These are phyloP conservation scores for Helicoverpa zea DNA, from an alignment of 1,140 invertebrate species.

Conservation along the genomic window DNA sequence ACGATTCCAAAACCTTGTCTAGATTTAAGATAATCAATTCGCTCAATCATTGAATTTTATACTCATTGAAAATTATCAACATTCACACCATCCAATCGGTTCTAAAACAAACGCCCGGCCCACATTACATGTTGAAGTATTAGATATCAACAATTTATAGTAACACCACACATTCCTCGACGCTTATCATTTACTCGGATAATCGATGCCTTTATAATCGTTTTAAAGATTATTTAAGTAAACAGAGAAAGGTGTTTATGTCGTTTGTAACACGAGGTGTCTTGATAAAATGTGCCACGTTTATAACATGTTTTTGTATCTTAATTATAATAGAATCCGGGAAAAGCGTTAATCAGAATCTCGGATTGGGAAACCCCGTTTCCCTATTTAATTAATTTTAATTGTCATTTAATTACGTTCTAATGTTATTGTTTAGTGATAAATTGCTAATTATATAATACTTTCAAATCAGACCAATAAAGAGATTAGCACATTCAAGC, in stretches of 20 bases:
- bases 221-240: not conserved
- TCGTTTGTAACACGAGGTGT: not conserved
- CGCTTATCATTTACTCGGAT: conserved; percentile 5
- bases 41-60: not conserved
- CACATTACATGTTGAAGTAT: conserved; percentile 4
- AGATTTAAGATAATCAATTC: not conserved
- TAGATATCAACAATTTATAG: not conserved
- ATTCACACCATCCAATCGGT: not conserved
- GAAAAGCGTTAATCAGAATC: not conserved
- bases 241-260: conserved; percentile 6
- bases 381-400: no score
- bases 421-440: no score
- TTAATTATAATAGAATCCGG: not conserved
- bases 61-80: not conserved
- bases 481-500: no score
- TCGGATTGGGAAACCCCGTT: no score
- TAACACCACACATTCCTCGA: not conserved
- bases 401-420: no score
- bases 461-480: no score
- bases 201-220: not conserved
- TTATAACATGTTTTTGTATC: not conserved
- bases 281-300: not conserved
- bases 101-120: not conserved
- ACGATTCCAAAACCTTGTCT: not conserved
- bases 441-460: no score